Conservation (phyloP, 2,888 invertebrate species). For the Cheilosia variabilis region DNA sequence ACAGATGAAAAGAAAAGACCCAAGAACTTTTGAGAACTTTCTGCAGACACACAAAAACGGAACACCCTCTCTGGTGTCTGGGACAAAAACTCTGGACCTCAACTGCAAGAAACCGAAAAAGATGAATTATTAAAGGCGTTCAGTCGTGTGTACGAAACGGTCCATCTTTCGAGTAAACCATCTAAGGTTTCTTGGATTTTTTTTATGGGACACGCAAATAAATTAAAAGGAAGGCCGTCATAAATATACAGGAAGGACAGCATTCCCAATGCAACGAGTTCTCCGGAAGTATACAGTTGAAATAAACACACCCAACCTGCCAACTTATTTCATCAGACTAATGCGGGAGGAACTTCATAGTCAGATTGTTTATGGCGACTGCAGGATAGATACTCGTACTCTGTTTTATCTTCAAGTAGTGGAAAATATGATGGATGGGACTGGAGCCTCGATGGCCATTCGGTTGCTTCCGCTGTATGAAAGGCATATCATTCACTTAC, state of each 20-base stretch:
- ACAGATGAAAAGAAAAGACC: not conserved
- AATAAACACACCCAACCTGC: constrained; percentile 38
- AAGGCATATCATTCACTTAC: constrained; percentile 59
- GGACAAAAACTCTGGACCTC: constrained; percentile 1
- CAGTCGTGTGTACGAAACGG: constrained; percentile 10
- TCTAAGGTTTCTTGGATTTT: not conserved
- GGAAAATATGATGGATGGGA: constrained; percentile 34
- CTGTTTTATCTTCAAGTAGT: not conserved
- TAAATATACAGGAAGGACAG: not conserved
- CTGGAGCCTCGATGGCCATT: constrained; percentile 3
- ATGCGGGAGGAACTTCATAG: constrained; percentile 38
- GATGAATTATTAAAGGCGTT: constrained; percentile 43
- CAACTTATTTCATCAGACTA: constrained; percentile 46
- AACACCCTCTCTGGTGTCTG: not conserved
- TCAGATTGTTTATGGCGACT: constrained; percentile 21
- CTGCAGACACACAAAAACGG: not conserved
- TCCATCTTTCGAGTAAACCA: constrained; percentile 21
- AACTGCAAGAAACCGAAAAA: constrained; percentile 25
- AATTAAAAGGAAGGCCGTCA: constrained; percentile 16
- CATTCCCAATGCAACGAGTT: constrained; percentile 37
- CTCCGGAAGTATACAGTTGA: constrained; percentile 9
- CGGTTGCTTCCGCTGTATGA: constrained; percentile 17
- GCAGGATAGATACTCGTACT: constrained; percentile 32
- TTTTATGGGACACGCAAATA: not conserved
- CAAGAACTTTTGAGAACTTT: constrained; percentile 23